Evolutionary conservation across 2,113 vertebrate species (phyloP).

Genomic region (Spea multiplicata): DNA sequence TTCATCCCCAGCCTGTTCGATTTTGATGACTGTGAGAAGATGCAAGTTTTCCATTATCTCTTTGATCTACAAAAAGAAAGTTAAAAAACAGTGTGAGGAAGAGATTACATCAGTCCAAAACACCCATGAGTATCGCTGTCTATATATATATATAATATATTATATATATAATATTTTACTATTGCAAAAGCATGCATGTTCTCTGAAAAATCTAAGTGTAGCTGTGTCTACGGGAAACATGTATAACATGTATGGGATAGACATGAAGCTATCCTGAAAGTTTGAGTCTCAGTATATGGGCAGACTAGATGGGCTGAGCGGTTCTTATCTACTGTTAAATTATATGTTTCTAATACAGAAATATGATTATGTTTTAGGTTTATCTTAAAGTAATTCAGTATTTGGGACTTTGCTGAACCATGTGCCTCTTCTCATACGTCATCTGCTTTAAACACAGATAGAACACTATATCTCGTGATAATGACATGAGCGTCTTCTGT

Average conservation of each 20-base stretch:
- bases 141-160: too few species aligned
- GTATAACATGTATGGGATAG: too few species aligned
- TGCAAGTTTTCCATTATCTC: constrained; percentile 74
- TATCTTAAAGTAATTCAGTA: neutral
- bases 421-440: constrained; percentile 20
- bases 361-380: neutral
- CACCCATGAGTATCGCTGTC: too few species aligned
- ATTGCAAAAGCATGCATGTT: too few species aligned
- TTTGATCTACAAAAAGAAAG: constrained; percentile 63
- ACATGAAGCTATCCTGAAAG: too few species aligned
- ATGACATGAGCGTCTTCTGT: constrained; percentile 1
- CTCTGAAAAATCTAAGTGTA: too few species aligned
- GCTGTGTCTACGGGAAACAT: too few species aligned
- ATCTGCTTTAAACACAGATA: constrained; percentile 1
- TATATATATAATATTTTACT: too few species aligned
- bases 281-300: too few species aligned
- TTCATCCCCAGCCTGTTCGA: constrained; percentile 75
- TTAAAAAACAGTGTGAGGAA: neutral
- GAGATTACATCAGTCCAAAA: too few species aligned
- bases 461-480: constrained; percentile 10
- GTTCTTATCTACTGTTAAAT: too few species aligned
- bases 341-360: constrained; percentile 2
- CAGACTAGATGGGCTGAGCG: too few species aligned
- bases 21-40: constrained; percentile 74
- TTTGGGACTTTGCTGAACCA: neutral